phyloP scores from a whole-genome alignment of 2,113 vertebrate species.

The Zootoca vivipara region DNA sequence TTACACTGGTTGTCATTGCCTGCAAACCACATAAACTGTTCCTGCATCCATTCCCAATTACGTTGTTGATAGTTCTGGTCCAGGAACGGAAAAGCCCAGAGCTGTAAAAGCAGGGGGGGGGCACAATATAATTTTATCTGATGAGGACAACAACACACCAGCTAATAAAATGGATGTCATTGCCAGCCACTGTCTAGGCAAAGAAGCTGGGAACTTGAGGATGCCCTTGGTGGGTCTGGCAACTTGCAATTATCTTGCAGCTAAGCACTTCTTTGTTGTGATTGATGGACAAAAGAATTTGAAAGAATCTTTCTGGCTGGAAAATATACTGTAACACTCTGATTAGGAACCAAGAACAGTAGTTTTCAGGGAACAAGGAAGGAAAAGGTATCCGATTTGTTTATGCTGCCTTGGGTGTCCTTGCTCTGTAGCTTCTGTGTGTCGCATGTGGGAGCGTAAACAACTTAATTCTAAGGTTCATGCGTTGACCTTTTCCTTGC shows the following conservation, averaged over 20 bases:
- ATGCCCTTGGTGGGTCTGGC: conserved; percentile 59
- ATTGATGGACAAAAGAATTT: conserved; percentile 63
- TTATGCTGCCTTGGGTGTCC: conserved; percentile 55
- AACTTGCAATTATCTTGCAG: conserved; percentile 66
- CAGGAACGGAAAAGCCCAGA: conserved; percentile 64
- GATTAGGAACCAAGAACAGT: conserved; percentile 59
- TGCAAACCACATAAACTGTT: conserved; percentile 40
- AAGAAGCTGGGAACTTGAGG: conserved; percentile 48
- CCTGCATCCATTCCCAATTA: conserved; percentile 36
- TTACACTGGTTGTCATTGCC: not conserved
- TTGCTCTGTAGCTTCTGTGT: conserved; percentile 66
- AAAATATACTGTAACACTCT: conserved; percentile 55
- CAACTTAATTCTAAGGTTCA: conserved; percentile 68
- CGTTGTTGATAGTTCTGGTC: conserved; percentile 43
- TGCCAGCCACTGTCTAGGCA: conserved; percentile 61
- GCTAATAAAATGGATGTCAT: conserved; percentile 74
- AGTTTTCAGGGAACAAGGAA: conserved; percentile 53
- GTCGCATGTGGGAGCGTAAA: conserved; percentile 61
- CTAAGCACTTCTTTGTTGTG: conserved; percentile 58
- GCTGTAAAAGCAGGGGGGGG: conserved; percentile 37
- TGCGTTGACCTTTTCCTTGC: conserved; percentile 63
- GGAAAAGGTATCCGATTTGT: conserved; percentile 35
- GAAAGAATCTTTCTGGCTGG: conserved; percentile 63
- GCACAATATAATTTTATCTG: conserved; percentile 49
- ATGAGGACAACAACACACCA: conserved; percentile 69